Conservation (phyloP, 2,888 invertebrate genomes). For the Cheiracanthium punctorium region DNA sequence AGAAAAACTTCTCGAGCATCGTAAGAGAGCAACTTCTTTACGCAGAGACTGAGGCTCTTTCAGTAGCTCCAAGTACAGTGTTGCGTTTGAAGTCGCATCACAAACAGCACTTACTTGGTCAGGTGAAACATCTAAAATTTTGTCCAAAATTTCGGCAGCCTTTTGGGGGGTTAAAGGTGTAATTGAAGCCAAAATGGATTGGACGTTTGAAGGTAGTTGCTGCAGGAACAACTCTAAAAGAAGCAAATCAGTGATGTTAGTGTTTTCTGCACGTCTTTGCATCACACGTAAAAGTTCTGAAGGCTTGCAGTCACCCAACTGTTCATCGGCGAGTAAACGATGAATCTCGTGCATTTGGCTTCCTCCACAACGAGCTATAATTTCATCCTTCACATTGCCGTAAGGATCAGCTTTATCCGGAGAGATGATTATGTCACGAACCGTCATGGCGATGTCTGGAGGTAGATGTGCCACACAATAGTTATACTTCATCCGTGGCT, state of each 20-base stretch:
- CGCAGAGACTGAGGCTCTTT: not conserved
- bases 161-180: not conserved
- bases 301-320: not conserved
- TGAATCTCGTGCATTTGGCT: not conserved
- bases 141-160: conserved; percentile 31
- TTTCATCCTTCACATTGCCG: not conserved
- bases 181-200: conserved; percentile 19
- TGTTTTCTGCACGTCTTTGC: not conserved
- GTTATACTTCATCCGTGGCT: no score
- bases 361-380: not conserved
- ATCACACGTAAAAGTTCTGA: not conserved
- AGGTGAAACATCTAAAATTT: conserved; percentile 16
- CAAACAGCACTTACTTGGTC: not conserved
- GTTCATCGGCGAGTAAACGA: not conserved
- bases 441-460: no score
- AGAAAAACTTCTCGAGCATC: not conserved
- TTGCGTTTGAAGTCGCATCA: not conserved
- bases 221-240: conserved; percentile 24
- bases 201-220: not conserved
- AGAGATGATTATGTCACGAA: no score
- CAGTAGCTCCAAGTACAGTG: not conserved
- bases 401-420: no score
- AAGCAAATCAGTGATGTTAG: not conserved
- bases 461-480: no score
- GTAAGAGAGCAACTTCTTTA: not conserved